Conservation (phyloP, 1,140 invertebrate genomes). For the Cheumatopsyche charites region DNA sequence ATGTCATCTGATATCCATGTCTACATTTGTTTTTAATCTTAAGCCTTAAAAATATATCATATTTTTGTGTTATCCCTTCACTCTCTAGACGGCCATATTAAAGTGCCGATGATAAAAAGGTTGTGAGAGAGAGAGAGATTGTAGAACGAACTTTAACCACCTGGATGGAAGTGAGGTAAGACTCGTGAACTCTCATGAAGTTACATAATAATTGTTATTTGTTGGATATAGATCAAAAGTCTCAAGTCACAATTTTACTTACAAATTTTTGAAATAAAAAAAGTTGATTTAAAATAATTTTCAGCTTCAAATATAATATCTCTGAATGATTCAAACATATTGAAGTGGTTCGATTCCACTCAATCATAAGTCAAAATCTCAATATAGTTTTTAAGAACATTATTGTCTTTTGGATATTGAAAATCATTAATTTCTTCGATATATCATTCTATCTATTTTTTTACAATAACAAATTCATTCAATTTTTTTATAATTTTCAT, state of each 20-base stretch:
- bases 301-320: neutral
- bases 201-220: conserved; percentile 43
- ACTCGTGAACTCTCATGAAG: conserved; percentile 50
- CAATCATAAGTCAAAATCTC: neutral
- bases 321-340: neutral
- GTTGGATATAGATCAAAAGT: conserved; percentile 21
- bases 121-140: conserved; percentile 60
- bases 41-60: conserved; percentile 48
- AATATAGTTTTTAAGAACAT: neutral
- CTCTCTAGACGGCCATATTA: conserved; percentile 66
- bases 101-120: conserved; percentile 62
- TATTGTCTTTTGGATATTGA: neutral
- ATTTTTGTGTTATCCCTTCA: conserved; percentile 64
- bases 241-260: neutral
- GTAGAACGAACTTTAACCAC: conserved; percentile 62
- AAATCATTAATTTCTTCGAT: no score
- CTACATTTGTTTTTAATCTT: conserved; percentile 42
- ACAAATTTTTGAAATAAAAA: neutral
- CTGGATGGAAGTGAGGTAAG: conserved; percentile 61
- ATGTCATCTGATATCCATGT: conserved; percentile 44
- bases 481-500: neutral
- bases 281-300: neutral
- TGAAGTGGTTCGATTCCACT: conserved; percentile 2
- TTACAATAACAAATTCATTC: neutral
- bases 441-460: neutral